phyloP scores from a whole-genome alignment of 2,113 vertebrate genomes.

The Mesembrinibis cayennensis region DNA sequence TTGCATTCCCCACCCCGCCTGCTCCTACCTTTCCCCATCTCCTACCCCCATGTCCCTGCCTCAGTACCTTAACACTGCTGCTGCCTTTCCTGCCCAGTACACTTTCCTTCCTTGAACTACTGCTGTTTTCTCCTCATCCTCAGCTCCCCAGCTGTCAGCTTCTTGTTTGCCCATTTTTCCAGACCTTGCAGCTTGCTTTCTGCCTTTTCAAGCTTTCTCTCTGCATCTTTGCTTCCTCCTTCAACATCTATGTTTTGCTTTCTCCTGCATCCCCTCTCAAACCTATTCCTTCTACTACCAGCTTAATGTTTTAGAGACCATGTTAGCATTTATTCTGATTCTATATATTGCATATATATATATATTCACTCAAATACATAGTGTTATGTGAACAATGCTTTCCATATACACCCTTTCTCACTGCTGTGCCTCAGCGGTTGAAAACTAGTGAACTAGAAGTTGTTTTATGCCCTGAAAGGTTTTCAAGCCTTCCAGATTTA shows the following conservation, averaged over 20 bases:
- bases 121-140: background rate
- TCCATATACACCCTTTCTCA: background rate
- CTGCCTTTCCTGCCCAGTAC: background rate
- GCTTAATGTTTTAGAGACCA: background rate
- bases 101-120: background rate
- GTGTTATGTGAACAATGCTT: background rate
- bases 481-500: background rate
- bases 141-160: background rate
- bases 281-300: background rate
- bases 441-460: background rate
- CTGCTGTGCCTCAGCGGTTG: background rate
- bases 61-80: background rate
- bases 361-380: background rate
- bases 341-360: background rate
- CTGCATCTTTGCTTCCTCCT: background rate
- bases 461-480: background rate
- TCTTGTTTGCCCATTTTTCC: background rate
- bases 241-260: background rate
- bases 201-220: background rate
- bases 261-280: background rate
- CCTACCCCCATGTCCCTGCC: background rate
- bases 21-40: background rate
- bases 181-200: background rate
- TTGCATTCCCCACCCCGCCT: background rate
- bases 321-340: background rate